Base-by-base conservation (phyloP, 2,113 vertebrate genomes). In the Heterotilapia buettikoferi region DNA sequence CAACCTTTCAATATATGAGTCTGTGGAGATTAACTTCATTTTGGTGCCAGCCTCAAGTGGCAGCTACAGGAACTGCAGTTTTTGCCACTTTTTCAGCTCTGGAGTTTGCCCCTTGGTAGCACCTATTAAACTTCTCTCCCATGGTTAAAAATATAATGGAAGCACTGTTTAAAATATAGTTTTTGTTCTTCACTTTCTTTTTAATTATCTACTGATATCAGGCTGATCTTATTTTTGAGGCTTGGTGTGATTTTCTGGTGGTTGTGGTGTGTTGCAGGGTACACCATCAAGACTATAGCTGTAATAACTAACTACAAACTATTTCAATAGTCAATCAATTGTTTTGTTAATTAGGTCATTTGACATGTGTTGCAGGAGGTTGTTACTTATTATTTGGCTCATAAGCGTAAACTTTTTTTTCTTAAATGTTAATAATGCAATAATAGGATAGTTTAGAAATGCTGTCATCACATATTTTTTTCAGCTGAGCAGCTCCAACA, bases 31-130 rank as follows among this genome's bases (percentile, higher is more conserved):
- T n/a, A 3, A 66, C 33, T 66, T 66, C 1, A 66, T 66, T 38
- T 66, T 66, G 61, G 61, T 36, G 10, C 19, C 6, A 38, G 31
- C 61, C 61, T 66, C 61, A n/a, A 66, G 61, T 66, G 61, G 61
- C 18, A 66, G 61, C 31, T 36, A 36, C 31, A 7, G 31, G 61
- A 66, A 66, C 31, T 66, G 61, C 61, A 38, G 61, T 38, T n/a
- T 66, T n/a, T 38, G 31, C 61, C 61, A 66, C 31, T 66, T 66
- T 36, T 66, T 66, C 31, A 36, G 61, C 10, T 66, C 18, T 66
- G 0, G 31, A 36, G 31, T 66, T 36, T 36, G 31, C 4, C 31
- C 31, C 31, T 36, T n/a, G 9, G 18, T 66, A n/a, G 10, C 18
- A 38, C 31, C 10, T 1, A 12, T 7, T 66, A 36, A 66, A 36